These are phyloP conservation scores for Drosophila triauraria DNA, from an alignment of 1,140 invertebrate species.

Conservation along the genomic window DNA sequence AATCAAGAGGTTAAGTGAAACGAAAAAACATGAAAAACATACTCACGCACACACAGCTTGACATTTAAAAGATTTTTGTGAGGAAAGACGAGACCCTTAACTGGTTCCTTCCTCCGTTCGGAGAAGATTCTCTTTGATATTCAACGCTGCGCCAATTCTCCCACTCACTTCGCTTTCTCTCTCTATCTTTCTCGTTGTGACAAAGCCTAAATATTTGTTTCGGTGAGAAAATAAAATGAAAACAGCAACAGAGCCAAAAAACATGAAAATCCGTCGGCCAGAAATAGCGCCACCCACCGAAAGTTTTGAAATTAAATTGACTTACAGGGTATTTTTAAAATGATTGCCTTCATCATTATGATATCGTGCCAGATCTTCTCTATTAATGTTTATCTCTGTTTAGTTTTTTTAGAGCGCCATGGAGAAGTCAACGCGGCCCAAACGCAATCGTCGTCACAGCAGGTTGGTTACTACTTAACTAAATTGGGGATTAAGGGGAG, in stretches of 20 bases:
- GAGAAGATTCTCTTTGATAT: conserved; percentile 32
- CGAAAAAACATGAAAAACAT: conserved; percentile 35
- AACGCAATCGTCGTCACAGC: conserved; percentile 87
- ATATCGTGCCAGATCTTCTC: conserved; percentile 25
- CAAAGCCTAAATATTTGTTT: conserved; percentile 62
- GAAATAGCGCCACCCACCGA: conserved; percentile 79
- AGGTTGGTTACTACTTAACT: conserved; percentile 43
- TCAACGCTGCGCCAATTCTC: conserved; percentile 25
- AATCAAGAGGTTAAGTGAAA: conserved; percentile 4
- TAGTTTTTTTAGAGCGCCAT: conserved; percentile 29
- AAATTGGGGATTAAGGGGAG: background rate
- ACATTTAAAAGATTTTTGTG: conserved; percentile 18
- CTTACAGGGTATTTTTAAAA: conserved; percentile 64
- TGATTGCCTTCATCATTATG: conserved; percentile 53
- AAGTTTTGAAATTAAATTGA: conserved; percentile 71
- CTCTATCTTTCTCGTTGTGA: conserved; percentile 15
- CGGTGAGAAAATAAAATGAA: conserved; percentile 51
- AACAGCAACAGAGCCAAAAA: conserved; percentile 70
- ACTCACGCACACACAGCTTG: conserved; percentile 12
- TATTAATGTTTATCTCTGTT: background rate
- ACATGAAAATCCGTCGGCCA: conserved; percentile 70
- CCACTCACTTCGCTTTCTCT: background rate
- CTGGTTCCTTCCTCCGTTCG: conserved; percentile 7
- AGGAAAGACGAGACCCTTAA: conserved; percentile 39
- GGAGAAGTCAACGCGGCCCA: conserved; percentile 85